Conservation (phyloP, 2,797 vertebrate genomes). For the Tolypeutes matacus region DNA sequence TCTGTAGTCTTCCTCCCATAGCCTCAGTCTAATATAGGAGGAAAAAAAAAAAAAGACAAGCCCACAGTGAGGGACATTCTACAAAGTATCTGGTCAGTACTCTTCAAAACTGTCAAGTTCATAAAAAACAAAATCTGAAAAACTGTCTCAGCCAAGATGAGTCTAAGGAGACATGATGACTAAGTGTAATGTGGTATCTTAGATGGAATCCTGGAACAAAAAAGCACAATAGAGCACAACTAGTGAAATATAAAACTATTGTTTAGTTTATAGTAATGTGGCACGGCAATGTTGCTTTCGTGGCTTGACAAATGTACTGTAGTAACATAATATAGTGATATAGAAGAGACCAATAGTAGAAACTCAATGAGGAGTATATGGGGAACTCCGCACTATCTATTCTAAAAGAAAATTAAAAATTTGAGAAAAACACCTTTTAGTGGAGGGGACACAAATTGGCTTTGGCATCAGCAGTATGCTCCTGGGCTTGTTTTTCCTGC, state of each 20-base stretch:
- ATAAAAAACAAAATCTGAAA: constrained; percentile 20
- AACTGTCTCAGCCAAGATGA: neutral
- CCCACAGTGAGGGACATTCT: neutral
- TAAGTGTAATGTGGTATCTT: neutral
- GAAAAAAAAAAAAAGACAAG: neutral
- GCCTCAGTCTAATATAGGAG: neutral
- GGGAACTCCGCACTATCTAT: neutral
- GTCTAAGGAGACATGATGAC: neutral
- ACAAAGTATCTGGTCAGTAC: neutral
- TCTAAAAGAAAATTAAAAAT: neutral
- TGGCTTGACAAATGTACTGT: neutral
- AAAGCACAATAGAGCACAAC: constrained; percentile 1
- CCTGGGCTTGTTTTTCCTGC: neutral
- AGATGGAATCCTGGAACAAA: neutral
- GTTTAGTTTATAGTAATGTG: neutral
- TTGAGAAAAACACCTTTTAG: neutral
- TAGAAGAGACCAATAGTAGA: too few relatives aligned
- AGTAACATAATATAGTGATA: neutral
- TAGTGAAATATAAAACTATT: neutral
- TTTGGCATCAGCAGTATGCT: neutral
- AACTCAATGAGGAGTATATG: neutral
- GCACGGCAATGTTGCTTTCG: constrained; percentile 6
- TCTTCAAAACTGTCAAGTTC: neutral
- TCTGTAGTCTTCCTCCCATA: neutral
- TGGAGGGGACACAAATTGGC: neutral